Conservation (phyloP, 2,888 invertebrate genomes). For the Napeogenes sylphis region DNA sequence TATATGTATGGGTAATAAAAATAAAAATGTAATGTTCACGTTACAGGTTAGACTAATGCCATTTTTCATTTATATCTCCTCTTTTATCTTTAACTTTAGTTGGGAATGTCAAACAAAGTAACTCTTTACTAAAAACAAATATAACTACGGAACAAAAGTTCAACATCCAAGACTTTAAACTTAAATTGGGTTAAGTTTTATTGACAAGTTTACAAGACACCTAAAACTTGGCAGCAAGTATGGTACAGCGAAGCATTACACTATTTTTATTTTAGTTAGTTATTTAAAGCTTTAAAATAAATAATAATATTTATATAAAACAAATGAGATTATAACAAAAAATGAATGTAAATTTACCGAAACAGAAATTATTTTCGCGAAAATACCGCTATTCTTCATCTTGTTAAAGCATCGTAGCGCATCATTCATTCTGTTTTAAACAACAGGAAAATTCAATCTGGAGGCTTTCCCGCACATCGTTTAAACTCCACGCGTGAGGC, state of each 20-base stretch:
- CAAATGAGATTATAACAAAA: too few species aligned
- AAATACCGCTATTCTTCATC: neutral
- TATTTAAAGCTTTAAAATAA: too few species aligned
- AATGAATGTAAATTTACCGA: neutral
- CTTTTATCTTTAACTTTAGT: neutral
- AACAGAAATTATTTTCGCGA: neutral
- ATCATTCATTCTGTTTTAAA: conserved; percentile 22
- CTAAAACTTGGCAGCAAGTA: neutral
- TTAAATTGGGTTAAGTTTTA: neutral
- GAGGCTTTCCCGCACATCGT: conserved; percentile 21
- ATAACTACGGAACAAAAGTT: neutral
- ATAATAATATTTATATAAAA: too few species aligned
- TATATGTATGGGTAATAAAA: too few species aligned
- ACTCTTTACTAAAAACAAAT: neutral
- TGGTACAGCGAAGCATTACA: neutral
- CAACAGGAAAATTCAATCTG: conserved; percentile 26
- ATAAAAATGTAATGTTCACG: too few species aligned
- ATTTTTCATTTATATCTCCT: too few species aligned
- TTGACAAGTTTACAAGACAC: neutral
- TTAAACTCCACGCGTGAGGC: conserved; percentile 20
- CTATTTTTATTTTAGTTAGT: neutral
- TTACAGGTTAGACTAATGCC: too few species aligned
- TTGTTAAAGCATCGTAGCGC: conserved; percentile 14
- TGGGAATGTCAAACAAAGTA: neutral
- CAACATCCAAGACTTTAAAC: conserved; percentile 3